Percentiles rank a stretch among this genome's conserved stretches.
These are phyloP conservation scores for Tonatia bakeri DNA, from an alignment of 2,113 vertebrate species.

Conservation along the genomic window DNA sequence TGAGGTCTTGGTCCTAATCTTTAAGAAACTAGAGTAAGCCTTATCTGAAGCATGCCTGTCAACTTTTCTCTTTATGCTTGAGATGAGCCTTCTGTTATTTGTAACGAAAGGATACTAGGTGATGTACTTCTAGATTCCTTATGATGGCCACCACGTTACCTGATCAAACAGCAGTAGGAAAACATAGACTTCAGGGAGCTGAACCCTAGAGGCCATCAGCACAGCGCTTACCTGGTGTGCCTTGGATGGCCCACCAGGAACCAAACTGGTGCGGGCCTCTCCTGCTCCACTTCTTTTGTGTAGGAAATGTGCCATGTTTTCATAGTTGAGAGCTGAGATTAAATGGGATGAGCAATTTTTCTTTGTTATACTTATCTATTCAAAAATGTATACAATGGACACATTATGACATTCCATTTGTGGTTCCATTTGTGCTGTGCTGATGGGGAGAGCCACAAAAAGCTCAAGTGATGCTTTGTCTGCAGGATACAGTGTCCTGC, in stretches of 20 bases:
- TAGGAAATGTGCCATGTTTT: not conserved
- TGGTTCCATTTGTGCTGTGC: conserved; percentile 5
- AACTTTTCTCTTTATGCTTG: not conserved
- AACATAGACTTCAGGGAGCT: not conserved
- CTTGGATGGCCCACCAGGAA: not conserved
- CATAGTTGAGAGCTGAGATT: conserved; percentile 17
- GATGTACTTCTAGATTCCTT: not conserved
- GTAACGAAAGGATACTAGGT: not conserved
- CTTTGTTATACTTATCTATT: conserved; percentile 44
- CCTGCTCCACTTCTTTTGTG: not conserved
- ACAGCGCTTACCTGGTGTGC: not conserved
- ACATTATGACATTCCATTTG: conserved; percentile 11
- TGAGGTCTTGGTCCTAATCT: not conserved
- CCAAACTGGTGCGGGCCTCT: not conserved
- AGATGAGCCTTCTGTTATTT: not conserved
- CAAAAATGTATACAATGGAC: not conserved
- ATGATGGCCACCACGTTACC: not conserved
- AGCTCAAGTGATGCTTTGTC: not conserved
- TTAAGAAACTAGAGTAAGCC: not conserved
- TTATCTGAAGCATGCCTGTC: not conserved
- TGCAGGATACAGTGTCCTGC: not conserved
- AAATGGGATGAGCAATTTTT: not conserved
- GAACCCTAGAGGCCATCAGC: not conserved
- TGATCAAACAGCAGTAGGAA: not conserved
- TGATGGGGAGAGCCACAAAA: not conserved